Evolutionary conservation across 2,888 invertebrate species (phyloP), one percentile per base, ranked within the genome.

Genomic region (Eristalis tenax): DNA sequence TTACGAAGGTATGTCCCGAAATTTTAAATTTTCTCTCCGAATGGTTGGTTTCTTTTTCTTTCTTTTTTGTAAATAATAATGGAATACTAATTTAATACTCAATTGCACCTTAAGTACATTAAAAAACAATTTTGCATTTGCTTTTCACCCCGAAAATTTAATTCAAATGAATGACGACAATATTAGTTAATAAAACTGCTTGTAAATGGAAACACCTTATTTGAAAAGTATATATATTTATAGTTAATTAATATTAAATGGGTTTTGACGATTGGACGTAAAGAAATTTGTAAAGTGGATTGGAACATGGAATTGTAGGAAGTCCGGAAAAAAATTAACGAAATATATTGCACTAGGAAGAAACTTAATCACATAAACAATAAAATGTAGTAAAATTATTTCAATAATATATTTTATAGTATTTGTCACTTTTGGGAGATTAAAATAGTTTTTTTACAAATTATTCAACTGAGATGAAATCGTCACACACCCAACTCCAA

Each of bases 401-500:
- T 66, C 35, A 65, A n/a, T 70, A 77, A 69, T 68, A 15, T 50
- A 63, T 66, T 69, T 75, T 75, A 79, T 84, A 85, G 69, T 84
- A 89, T 88, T 73, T 57, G 56, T 8, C 70, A 70, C 26, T 73
- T 18, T 13, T n/a, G 2, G 32, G 11, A 80, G 22, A 56, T 56
- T 32, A 40, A 28, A 65, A 76, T 43, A 65, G n/a, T 68, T 73
- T 79, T 79, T 73, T 73, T n/a, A 40, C 6, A 18, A 75, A 73
- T 23, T 70, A 38, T 71, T 71, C 23, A 18, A 65, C 11, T 50
- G 38, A 43, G 79, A 69, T 78, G 65, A 71, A 78, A 83, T 76
- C 69, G 73, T 89, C 86, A 89, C 89, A 89, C 89, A 89, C 89
- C 89, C 86, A 83, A 88, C 88, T 88, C 87, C 86, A 83, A 88